Percentiles rank a stretch among this genome's conserved stretches.
phyloP scores from a whole-genome alignment of 2,113 vertebrate species.

The Pitta sordida region DNA sequence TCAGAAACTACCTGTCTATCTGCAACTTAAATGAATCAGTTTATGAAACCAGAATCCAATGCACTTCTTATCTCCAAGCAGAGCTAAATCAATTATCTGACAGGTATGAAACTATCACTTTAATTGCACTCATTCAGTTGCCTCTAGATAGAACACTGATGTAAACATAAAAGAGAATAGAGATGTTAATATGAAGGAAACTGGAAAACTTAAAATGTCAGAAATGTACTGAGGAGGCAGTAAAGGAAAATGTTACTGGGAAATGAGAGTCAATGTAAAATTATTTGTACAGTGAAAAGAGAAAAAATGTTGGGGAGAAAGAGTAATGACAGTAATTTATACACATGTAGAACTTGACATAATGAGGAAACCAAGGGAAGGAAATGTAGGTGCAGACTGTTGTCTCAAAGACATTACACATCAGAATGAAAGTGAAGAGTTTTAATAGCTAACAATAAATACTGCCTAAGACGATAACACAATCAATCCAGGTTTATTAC shows the following conservation, averaged over 20 bases:
- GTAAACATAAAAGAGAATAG: background rate
- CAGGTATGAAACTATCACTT: background rate
- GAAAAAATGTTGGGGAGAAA: background rate
- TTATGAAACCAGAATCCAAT: background rate
- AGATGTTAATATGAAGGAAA: background rate
- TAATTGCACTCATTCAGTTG: background rate
- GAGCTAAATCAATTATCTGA: background rate
- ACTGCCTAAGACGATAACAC: background rate
- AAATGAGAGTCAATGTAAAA: background rate
- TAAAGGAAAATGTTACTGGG: background rate
- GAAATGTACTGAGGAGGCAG: background rate
- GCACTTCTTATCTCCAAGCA: background rate
- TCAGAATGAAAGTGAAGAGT: background rate
- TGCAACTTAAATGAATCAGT: background rate
- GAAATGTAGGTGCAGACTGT: background rate
- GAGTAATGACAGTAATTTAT: background rate
- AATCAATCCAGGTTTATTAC: background rate
- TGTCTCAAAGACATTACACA: background rate
- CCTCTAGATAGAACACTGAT: background rate
- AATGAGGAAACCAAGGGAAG: background rate
- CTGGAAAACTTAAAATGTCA: background rate
- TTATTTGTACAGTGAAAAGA: background rate
- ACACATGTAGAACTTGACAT: background rate
- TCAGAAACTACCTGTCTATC: background rate
- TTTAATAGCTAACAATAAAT: background rate